Evolutionary conservation across 2,113 vertebrate species (phyloP), one percentile per base, ranked within the genome.

Genomic region (Scopus umbretta): DNA sequence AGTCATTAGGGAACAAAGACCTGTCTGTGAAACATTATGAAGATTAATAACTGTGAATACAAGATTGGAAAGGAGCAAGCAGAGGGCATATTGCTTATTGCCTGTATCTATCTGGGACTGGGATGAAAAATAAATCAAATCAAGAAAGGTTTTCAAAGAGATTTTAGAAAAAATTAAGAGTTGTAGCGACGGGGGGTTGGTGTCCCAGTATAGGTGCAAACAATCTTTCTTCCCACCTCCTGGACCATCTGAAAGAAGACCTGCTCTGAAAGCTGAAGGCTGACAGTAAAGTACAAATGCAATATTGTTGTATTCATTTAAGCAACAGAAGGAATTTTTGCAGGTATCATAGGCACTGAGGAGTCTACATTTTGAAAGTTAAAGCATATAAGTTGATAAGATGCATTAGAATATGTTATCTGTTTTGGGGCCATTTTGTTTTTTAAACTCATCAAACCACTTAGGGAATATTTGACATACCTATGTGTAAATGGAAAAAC

Each of bases 31-130:
- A 97, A 90, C 91, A 95, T 97, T 97, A 97, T 96, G 92, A 97
- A 97, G 96, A 97, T 97, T 97, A 97, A 97, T 96, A 97, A 96
- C 96, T 91, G 42, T 94, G 92, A 91, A 96, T 97, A 96, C 88
- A 91, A 85, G 94, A 95, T 89, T 91, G 91, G 92, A 95, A 97
- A 86, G 95, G 95, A 96, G 91, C 97, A 94, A 95, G 85, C 78
- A 92, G 92, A 97, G 94, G 92, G 95, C 95, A 72, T 97, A 94
- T 90, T 97, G 56, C 90, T 96, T 96, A 95, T 96, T 96, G 92
- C 96, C 79, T 88, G n/a, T 96, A 94, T 95, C 96, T 97, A 67
- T 92, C 85, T 83, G 92, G 55, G 52, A 66, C 88, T 67, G 29
- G 50, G 84, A 92, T 92, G 80, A 95, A 97, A 94, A 96, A 94